Evolutionary conservation across 2,113 vertebrate species (phyloP), one percentile per base, ranked within the genome.

Genomic region (Myotis yumanensis): DNA sequence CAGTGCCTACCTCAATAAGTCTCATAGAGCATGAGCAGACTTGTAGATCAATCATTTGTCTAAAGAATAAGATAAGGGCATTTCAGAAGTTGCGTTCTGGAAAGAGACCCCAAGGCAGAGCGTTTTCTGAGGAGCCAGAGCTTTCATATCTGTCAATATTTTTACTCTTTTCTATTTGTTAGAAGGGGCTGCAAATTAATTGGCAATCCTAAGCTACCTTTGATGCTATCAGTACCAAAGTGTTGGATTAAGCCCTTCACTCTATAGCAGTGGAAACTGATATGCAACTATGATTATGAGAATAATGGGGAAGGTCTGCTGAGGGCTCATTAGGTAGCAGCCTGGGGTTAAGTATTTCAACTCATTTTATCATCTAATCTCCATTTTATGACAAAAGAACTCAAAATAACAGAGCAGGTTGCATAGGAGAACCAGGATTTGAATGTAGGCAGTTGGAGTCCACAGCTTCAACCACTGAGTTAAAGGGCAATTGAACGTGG

Each of bases 101-200:
- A 75, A 57, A 68, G 28, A 84, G 10, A 85, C 0, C 5, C 25
- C 20, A 54, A 57, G 57, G 71, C 54, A 93, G 18, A 79, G 25
- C 51, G 75, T 82, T 83, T 91, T 11, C 81, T 52, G 46, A 40
- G 54, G 43, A 40, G 7, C 32, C 43, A 83, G 30, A 73, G 35
- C 62, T 91, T 89, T 91, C 51, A 30, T 51, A 12, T 84, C 16
- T 66, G 4, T 83, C 68, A 62, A 11, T 82, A 28, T 91, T 96
- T 76, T 64, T 68, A 62, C 40, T 81, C 57, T 86, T 92, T 62
- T 79, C 82, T 57, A 5, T 43, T 94, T 93, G 35, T 80, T 82
- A 77, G 30, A 43, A 64, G 16, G 48, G 4, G 9, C 48, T 80
- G 51, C 11, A 40, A 54, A 71, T 59, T 76, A 59, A 52, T 32